Evolutionary conservation across 1,140 invertebrate genomes (phyloP), one percentile per base, ranked within the genome.

Genomic region (Penaeus japonicus): DNA sequence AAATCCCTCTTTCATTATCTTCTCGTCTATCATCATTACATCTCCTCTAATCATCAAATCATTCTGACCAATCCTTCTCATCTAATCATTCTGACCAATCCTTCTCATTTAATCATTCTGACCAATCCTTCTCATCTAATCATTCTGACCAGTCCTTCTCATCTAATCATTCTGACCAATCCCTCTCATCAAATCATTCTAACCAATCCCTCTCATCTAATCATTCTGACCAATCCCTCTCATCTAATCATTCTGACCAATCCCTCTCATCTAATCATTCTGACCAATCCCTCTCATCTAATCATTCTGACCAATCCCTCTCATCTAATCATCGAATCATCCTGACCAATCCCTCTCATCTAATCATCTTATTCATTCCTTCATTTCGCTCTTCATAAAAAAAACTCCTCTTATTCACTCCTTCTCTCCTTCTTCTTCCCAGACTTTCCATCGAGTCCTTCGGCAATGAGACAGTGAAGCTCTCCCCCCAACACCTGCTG

Each of bases 401-500:
- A n/a, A n/a, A n/a, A n/a, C 57, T 59, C 27, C 24, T 2, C 0
- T 55, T 24, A 24, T 47, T 12, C 39, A 32, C 5, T 18, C 27
- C 20, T 20, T 22, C 79, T 4, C 17, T 22, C 57, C 20, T 54
- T 39, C 35, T 81, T 30, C 53, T 12, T 35, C 5, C 4, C 83
- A 90, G 94, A 39, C 95, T 94, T 90, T 95, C 95, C 5, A 96
- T 98, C 80, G 95, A 97, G 92, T 97, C 96, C 15, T 95, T 96
- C 90, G 97, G 97, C 1, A 92, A 92, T 15, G 95, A 97, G 91
- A 92, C 93, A 1, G 94, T 96, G 0, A 90, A 94, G 17, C 93
- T 99, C 5, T 97, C 97, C 82, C 94, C 96, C 0, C 97, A 99
- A 92, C 95, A 97, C 89, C 93, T 99, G 0, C 92, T 99, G 0